These are phyloP conservation scores for Tympanuchus pallidicinctus DNA, from an alignment of 2,113 vertebrate genomes.

Conservation along the genomic window DNA sequence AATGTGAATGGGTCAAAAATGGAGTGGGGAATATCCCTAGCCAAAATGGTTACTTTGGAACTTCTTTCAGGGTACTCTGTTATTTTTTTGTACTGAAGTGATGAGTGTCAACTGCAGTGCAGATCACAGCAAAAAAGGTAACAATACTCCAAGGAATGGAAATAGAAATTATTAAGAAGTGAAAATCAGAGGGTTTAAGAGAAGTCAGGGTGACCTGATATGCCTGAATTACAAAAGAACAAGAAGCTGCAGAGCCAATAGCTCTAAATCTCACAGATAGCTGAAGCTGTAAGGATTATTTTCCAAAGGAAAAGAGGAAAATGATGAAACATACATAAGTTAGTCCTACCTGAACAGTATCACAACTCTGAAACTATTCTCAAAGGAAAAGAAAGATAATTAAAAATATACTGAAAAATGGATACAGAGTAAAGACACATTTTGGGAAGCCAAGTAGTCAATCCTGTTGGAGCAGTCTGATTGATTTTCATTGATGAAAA, in stretches of 20 bases:
- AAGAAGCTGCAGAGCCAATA: neutral
- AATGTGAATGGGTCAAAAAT: neutral
- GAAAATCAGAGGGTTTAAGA: neutral
- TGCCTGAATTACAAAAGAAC: neutral
- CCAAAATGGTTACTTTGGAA: neutral
- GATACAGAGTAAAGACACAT: neutral
- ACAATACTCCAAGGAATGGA: neutral
- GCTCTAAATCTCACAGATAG: neutral
- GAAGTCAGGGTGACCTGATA: neutral
- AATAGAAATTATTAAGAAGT: neutral
- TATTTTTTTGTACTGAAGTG: neutral
- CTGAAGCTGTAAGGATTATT: neutral
- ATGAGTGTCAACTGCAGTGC: neutral
- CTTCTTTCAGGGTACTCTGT: neutral
- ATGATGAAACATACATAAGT: neutral
- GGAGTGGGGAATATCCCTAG: accelerated
- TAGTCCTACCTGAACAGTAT: neutral
- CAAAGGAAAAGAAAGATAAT: neutral
- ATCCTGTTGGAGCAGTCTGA: neutral
- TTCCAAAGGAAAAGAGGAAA: neutral
- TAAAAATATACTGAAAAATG: neutral
- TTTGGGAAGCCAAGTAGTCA: neutral
- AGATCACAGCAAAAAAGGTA: neutral
- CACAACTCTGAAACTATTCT: neutral
- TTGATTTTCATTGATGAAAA: neutral